These are phyloP conservation scores for Phyto melanocephala DNA, from an alignment of 2,888 invertebrate genomes.

Conservation along the genomic window DNA sequence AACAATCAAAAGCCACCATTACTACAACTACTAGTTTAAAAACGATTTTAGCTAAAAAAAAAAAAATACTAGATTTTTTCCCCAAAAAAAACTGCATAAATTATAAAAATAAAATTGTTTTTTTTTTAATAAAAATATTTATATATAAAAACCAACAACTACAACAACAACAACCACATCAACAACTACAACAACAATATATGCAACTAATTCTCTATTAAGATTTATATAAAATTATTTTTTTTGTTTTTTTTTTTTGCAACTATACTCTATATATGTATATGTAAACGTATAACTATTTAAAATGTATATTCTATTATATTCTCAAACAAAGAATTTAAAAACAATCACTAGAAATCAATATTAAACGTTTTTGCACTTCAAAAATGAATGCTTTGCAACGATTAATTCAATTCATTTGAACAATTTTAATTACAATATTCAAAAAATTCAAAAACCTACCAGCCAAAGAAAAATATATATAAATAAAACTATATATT, in stretches of 20 bases:
- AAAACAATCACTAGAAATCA: slow-evolving; percentile 7
- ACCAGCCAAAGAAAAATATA: background rate
- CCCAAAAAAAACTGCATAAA: slow-evolving; percentile 9
- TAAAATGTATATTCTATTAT: slow-evolving; percentile 12
- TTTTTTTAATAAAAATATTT: slow-evolving; percentile 23
- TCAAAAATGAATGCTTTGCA: slow-evolving; percentile 26
- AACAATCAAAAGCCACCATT: slow-evolving; percentile 5
- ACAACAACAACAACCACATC: slow-evolving; percentile 65
- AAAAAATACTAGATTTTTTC: slow-evolving; percentile 6
- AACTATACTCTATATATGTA: slow-evolving; percentile 17
- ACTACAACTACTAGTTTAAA: slow-evolving; percentile 64
- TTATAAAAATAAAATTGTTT: slow-evolving; percentile 26
- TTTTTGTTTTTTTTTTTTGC: slow-evolving; percentile 33
- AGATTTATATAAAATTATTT: slow-evolving; percentile 7
- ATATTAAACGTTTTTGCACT: slow-evolving; percentile 41
- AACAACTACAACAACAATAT: slow-evolving; percentile 62
- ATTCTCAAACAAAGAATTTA: background rate
- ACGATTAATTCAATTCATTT: background rate
- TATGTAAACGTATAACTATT: background rate
- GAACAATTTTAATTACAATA: slow-evolving; percentile 22
- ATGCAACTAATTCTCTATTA: slow-evolving; percentile 61
- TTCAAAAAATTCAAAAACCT: slow-evolving; percentile 65
- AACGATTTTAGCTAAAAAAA: slow-evolving; percentile 63
- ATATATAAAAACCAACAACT: slow-evolving; percentile 50
- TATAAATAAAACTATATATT: background rate